These are phyloP conservation scores for Chlorops oryzae DNA, from an alignment of 1,140 invertebrate species.

Conservation along the genomic window DNA sequence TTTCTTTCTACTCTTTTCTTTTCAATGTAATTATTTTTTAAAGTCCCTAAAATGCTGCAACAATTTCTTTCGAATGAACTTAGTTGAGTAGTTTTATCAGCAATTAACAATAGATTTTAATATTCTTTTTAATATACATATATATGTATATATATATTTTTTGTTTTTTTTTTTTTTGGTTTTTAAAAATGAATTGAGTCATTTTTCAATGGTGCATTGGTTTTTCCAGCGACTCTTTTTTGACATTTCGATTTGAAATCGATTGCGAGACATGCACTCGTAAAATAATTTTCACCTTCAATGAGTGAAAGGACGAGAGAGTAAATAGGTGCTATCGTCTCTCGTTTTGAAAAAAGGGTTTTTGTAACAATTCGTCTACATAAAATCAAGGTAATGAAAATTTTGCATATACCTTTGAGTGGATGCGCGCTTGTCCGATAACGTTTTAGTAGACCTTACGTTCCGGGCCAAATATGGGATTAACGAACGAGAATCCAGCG, in stretches of 20 bases:
- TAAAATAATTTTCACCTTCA: too few species aligned
- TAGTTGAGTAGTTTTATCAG: neutral
- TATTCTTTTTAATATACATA: neutral
- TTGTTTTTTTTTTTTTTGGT: conserved; percentile 1
- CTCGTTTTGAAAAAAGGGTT: too few species aligned
- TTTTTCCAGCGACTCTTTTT: conserved; percentile 3
- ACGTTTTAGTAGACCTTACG: conserved; percentile 47
- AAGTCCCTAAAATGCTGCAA: too few species aligned
- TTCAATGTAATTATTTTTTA: too few species aligned
- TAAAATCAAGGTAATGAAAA: too few species aligned
- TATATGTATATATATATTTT: neutral
- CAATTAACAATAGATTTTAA: neutral
- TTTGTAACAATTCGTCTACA: too few species aligned
- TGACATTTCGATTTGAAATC: neutral
- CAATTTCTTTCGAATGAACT: too few species aligned
- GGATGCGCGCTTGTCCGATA: neutral
- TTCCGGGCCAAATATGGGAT: conserved; percentile 81
- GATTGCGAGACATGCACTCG: too few species aligned
- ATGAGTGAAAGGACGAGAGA: too few species aligned
- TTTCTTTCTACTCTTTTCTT: too few species aligned
- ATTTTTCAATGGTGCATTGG: neutral
- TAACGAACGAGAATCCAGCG: conserved; percentile 93
- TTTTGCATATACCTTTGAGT: conserved; percentile 1
- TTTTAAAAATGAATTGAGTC: neutral
- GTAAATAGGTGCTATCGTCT: too few species aligned